Percentiles rank a stretch among this genome's conserved stretches.
These are phyloP conservation scores for Condylura cristata DNA, from an alignment of 2,113 vertebrate species.

Conservation along the genomic window DNA sequence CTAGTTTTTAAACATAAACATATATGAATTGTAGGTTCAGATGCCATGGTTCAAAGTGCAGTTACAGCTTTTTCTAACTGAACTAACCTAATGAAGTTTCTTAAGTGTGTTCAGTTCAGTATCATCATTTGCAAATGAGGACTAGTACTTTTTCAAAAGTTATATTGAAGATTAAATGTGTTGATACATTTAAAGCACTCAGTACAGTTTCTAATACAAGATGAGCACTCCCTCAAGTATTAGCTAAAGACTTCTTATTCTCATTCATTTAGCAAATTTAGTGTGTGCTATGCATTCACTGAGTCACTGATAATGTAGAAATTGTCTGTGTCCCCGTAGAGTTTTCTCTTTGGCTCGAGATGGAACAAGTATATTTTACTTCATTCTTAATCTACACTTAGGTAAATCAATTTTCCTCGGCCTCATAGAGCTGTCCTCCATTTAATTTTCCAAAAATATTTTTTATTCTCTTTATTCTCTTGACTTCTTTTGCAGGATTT, in stretches of 20 bases:
- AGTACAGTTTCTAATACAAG: background rate
- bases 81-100: background rate
- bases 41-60: background rate
- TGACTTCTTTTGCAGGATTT: background rate
- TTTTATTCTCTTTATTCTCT: background rate
- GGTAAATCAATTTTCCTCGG: background rate
- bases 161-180: background rate
- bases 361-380: background rate
- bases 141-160: background rate
- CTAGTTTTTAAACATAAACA: background rate
- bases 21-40: background rate
- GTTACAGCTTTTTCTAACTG: background rate
- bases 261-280: background rate
- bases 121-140: background rate
- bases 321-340: background rate
- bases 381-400: background rate
- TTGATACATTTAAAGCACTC: background rate
- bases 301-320: background rate
- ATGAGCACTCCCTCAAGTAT: background rate
- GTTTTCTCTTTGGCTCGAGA: background rate
- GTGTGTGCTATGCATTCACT: background rate
- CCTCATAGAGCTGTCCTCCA: background rate
- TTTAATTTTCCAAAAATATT: background rate
- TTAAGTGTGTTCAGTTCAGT: background rate
- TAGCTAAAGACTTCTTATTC: background rate